phyloP scores from a whole-genome alignment of 2,797 vertebrate species.

The Micropoecilia bifurca region DNA sequence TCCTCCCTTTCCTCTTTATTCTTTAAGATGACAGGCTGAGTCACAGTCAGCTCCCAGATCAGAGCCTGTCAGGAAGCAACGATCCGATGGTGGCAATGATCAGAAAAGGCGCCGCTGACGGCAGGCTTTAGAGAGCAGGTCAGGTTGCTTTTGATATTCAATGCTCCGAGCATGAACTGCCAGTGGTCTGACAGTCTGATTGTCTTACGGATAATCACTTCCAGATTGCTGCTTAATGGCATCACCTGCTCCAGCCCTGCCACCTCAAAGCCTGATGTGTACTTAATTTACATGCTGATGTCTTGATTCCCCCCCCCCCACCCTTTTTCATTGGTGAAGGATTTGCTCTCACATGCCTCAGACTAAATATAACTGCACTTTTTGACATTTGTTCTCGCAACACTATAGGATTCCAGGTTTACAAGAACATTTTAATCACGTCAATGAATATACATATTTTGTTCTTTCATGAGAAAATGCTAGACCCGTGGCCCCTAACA shows the following conservation, averaged over 20 bases:
- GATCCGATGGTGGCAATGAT: conserved; percentile 21
- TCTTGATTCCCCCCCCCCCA: neutral
- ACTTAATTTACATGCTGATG: conserved; percentile 15
- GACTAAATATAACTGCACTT: neutral
- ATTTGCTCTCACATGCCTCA: neutral
- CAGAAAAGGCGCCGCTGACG: conserved; percentile 8
- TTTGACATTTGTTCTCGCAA: neutral
- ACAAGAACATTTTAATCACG: neutral
- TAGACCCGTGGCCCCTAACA: no score
- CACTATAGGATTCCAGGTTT: neutral
- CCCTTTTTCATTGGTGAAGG: neutral
- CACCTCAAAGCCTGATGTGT: conserved; percentile 6
- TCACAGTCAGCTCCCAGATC: conserved; percentile 54
- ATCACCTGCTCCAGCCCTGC: conserved; percentile 9
- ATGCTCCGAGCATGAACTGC: conserved; percentile 26
- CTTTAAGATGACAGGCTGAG: conserved; percentile 53
- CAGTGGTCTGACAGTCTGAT: conserved; percentile 39
- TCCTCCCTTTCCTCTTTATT: conserved; percentile 27
- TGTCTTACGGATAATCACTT: conserved; percentile 53
- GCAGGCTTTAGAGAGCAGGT: conserved; percentile 36
- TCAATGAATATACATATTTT: neutral
- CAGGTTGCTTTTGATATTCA: conserved; percentile 38
- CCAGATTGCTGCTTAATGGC: conserved; percentile 45
- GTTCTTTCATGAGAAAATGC: neutral
- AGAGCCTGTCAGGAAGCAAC: conserved; percentile 52